Conservation (phyloP, 2,113 vertebrate species). For the Urocitellus parryii region DNA sequence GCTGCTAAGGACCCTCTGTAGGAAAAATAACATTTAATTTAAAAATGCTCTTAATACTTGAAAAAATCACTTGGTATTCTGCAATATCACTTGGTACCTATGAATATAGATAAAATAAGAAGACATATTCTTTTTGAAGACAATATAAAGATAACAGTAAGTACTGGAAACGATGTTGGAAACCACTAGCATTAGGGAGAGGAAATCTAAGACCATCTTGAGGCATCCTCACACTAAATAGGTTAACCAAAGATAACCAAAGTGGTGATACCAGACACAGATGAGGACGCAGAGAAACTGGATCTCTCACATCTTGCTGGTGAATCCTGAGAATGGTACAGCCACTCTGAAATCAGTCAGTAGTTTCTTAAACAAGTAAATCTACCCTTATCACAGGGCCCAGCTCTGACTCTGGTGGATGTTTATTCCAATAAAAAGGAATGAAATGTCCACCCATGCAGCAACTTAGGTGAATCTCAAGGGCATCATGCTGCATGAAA, state of each 20-base stretch:
- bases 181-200: not conserved
- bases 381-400: not conserved
- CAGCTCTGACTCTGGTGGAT: not conserved
- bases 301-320: not conserved
- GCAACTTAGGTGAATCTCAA: not conserved
- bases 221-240: not conserved
- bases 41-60: not conserved
- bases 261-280: not conserved
- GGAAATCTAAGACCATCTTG: not conserved
- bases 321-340: not conserved
- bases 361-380: not conserved
- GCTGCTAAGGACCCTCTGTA: not conserved
- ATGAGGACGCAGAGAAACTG: not conserved
- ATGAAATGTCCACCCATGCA: not conserved
- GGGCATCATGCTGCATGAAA: not conserved
- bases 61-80: conserved; percentile 15
- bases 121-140: not conserved
- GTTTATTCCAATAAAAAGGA: not conserved
- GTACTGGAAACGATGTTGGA: not conserved
- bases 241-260: not conserved
- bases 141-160: not conserved
- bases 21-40: not conserved
- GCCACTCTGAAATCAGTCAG: not conserved
- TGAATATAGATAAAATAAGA: conserved; percentile 14
- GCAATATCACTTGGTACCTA: not conserved